Base-by-base conservation (phyloP, 2,113 vertebrate species). In the Syngnathus typhle region DNA sequence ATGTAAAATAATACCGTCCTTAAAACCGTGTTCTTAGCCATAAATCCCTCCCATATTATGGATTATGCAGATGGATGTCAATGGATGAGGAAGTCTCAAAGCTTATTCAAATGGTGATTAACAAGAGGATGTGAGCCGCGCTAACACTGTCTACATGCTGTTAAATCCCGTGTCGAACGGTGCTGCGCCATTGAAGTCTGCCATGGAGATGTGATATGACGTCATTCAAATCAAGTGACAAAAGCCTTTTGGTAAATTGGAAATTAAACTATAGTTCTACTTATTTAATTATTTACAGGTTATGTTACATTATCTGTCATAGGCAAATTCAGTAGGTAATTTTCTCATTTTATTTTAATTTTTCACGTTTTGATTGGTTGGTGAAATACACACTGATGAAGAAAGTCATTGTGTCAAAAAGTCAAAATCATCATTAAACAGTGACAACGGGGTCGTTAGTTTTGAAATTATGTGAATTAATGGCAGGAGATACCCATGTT, bases 41-140 rank as follows among this genome's bases (percentile, higher is more conserved):
- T 86, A 85, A 78, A 85, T 82, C 78, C 66, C 74, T 78, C 71
- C 61, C 55, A 56, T 85, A 79, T 75, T 79, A 75, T 75, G 74
- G 79, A 83, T 88, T 82, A 84, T 75, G 79, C 70, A 82, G 76
- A 82, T 74, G 60, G 59, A 73, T 73, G 73, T 81, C 81, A 76
- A 72, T 71, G 64, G 66, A 78, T 77, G 73, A 74, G 60, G 61
- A 74, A 66, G 65, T 82, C 72, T 6, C 56, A 68, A 73, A 83
- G 76, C 75, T 68, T 27, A 60, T 62, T 75, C 73, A 81, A 79
- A 82, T 74, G 60, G 67, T 70, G 64, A 54, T 70, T 60, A 69
- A 67, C 75, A 77, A 36, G n/a, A 27, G 47, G 66, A 78, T 71
- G 71, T 74, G 80, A 64, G 19, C 67, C 68, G 43, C 62, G 52